phyloP scores from a whole-genome alignment of 2,888 invertebrate species.

The Drosophila nr. perissopoda region DNA sequence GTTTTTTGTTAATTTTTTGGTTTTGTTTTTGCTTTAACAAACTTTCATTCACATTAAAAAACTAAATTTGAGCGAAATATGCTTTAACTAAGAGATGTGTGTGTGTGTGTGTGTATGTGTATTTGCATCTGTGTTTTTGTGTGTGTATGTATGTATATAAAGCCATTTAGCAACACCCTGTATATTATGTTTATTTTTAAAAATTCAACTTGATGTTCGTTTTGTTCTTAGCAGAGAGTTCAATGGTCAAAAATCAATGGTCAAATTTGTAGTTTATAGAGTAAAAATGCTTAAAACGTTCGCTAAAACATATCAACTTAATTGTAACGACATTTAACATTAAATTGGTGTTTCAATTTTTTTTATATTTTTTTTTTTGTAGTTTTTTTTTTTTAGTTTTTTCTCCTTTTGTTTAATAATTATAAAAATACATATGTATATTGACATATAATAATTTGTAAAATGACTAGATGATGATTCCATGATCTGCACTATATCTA shows the following conservation, averaged over 20 bases:
- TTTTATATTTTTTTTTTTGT: constrained; percentile 9
- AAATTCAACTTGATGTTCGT: constrained; percentile 43
- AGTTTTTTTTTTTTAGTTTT: constrained; percentile 5
- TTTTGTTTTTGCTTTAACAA: constrained; percentile 50
- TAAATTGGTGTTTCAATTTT: constrained; percentile 66
- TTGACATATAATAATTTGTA: constrained; percentile 41
- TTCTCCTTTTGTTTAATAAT: constrained; percentile 40
- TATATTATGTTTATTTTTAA: constrained; percentile 58
- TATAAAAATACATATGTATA: constrained; percentile 70
- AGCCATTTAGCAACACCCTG: constrained; percentile 76
- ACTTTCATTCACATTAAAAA: constrained; percentile 57
- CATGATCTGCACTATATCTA: constrained; percentile 49
- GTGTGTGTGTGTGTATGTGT: constrained; percentile 8
- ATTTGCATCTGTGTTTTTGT: constrained; percentile 1
- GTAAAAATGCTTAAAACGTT: constrained; percentile 63
- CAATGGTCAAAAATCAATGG: constrained; percentile 44
- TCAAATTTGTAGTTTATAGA: constrained; percentile 36
- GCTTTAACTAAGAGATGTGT: constrained; percentile 61
- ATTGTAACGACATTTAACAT: constrained; percentile 78
- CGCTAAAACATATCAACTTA: constrained; percentile 78
- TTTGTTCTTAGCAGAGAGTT: constrained; percentile 49
- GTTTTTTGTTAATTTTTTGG: constrained; percentile 18
- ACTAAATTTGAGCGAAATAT: constrained; percentile 78
- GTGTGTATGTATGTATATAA: constrained; percentile 42
- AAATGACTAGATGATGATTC: constrained; percentile 77